Evolutionary conservation across 1,140 invertebrate genomes (phyloP).

Genomic region (Diabrotica virgifera): DNA sequence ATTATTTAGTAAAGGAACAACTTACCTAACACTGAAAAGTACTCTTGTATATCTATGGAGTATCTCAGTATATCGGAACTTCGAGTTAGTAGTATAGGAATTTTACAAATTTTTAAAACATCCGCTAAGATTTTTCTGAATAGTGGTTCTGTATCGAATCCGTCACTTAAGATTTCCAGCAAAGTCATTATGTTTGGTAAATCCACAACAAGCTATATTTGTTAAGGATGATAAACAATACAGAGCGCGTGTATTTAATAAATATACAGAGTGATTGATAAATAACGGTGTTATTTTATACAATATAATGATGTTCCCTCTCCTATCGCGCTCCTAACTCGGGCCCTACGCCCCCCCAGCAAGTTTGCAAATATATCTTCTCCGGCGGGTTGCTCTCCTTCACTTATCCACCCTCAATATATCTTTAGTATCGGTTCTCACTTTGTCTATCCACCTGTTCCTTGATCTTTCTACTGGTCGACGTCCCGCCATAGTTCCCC

Average conservation of each 20-base stretch:
- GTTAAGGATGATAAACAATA: neutral
- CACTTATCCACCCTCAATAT: too few species aligned
- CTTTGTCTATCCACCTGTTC: too few species aligned
- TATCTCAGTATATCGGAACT: slow-evolving; percentile 19
- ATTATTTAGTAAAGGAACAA: neutral
- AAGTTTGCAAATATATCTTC: neutral
- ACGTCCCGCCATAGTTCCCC: too few species aligned
- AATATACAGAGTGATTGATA: neutral
- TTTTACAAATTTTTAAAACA: slow-evolving; percentile 17
- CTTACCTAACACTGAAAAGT: slow-evolving; percentile 25
- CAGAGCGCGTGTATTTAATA: neutral
- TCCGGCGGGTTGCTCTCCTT: too few species aligned
- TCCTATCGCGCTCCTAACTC: neutral
- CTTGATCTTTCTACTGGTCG: too few species aligned
- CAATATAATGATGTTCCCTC: neutral
- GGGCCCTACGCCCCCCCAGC: neutral
- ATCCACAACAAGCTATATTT: slow-evolving; percentile 21
- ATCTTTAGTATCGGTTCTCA: too few species aligned
- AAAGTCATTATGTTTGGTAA: slow-evolving; percentile 20
- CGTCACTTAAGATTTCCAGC: slow-evolving; percentile 20
- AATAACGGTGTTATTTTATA: neutral
- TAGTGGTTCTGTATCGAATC: slow-evolving; percentile 1
- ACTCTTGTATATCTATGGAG: slow-evolving; percentile 21
- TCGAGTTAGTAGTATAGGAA: slow-evolving; percentile 19
- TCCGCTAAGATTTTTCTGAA: slow-evolving; percentile 15